These are phyloP conservation scores for Catocala fraxini DNA, from an alignment of 2,888 invertebrate genomes.

Conservation along the genomic window DNA sequence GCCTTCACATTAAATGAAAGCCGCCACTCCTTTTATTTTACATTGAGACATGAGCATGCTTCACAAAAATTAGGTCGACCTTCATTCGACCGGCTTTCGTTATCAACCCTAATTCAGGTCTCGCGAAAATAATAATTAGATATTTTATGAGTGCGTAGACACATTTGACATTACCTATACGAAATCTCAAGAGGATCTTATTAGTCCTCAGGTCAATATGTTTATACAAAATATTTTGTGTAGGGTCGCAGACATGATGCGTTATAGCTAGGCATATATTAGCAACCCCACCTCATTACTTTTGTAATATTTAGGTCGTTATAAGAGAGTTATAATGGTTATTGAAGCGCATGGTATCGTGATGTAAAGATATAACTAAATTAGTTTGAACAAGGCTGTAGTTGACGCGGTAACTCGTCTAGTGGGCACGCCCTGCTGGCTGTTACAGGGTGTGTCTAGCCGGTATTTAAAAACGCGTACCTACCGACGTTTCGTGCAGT, in stretches of 20 bases:
- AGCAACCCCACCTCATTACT: constrained; percentile 28
- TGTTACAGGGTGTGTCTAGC: constrained; percentile 56
- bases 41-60: constrained; percentile 25
- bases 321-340: constrained; percentile 32
- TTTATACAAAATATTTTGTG: constrained; percentile 26
- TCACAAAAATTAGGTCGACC: constrained; percentile 36
- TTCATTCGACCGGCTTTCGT: constrained; percentile 33
- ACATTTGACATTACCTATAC: constrained; percentile 11
- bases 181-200: constrained; percentile 35
- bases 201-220: constrained; percentile 10
- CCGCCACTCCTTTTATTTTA: constrained; percentile 39
- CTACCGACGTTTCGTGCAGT: constrained; percentile 43
- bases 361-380: constrained; percentile 53
- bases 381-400: constrained; percentile 56
- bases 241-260: constrained; percentile 22
- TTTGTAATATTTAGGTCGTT: constrained; percentile 34
- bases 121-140: constrained; percentile 13
- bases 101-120: constrained; percentile 41
- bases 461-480: constrained; percentile 43
- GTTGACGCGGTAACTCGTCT: constrained; percentile 42
- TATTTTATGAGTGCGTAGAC: constrained; percentile 14
- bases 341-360: constrained; percentile 46
- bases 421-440: constrained; percentile 55
- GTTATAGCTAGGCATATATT: constrained; percentile 27
- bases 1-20: constrained; percentile 55